These are phyloP conservation scores for Melieria crassipennis DNA, from an alignment of 2,888 invertebrate species.

Conservation along the genomic window DNA sequence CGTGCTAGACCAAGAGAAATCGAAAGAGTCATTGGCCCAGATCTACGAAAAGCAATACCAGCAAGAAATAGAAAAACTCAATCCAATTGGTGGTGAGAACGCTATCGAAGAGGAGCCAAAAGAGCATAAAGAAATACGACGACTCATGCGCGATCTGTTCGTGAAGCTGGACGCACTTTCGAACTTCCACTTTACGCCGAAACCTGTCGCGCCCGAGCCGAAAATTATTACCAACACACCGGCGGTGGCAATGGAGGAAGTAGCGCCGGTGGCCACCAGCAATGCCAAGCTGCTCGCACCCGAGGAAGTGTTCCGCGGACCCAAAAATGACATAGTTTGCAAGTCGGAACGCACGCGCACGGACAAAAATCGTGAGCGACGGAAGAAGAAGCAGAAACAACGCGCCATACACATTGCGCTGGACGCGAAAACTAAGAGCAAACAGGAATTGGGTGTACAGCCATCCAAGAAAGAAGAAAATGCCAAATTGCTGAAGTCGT, in stretches of 20 bases:
- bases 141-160: constrained; percentile 80
- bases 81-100: constrained; percentile 67
- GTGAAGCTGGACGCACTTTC: constrained; percentile 89
- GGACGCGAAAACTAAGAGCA: constrained; percentile 67
- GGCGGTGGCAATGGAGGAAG: constrained; percentile 93
- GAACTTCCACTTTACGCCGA: constrained; percentile 95
- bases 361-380: constrained; percentile 88
- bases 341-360: constrained; percentile 84
- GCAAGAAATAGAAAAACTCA: constrained; percentile 70
- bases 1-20: constrained; percentile 91
- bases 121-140: constrained; percentile 80
- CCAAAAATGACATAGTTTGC: constrained; percentile 70
- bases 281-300: constrained; percentile 89
- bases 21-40: constrained; percentile 90
- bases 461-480: constrained; percentile 68
- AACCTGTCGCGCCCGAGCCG: constrained; percentile 83
- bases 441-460: constrained; percentile 65
- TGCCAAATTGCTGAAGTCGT: constrained; percentile 71
- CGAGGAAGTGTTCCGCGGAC: constrained; percentile 81
- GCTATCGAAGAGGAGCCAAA: constrained; percentile 72
- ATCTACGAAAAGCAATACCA: constrained; percentile 92
- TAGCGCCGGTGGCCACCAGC: constrained; percentile 88
- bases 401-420: constrained; percentile 67
- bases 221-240: constrained; percentile 92
- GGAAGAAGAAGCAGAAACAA: constrained; percentile 86